phyloP scores from a whole-genome alignment of 1,140 invertebrate species.

The Asobara japonica region DNA sequence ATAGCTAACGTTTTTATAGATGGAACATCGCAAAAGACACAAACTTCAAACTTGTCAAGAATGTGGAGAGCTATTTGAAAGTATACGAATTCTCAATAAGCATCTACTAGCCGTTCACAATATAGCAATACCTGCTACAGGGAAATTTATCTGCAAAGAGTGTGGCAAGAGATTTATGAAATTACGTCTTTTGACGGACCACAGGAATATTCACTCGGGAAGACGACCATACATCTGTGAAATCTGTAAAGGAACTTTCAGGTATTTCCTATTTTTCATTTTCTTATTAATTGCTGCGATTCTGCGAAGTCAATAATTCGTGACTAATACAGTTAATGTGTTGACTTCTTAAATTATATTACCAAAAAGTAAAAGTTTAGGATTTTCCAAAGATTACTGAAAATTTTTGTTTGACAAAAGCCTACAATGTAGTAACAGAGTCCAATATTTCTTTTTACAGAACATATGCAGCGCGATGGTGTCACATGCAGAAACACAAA shows the following conservation, averaged over 20 bases:
- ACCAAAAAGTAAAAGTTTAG: too few species aligned
- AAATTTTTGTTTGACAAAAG: too few species aligned
- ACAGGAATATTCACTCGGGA: conserved; percentile 66
- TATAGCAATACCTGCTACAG: neutral
- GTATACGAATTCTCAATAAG: neutral
- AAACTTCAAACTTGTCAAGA: conserved; percentile 20
- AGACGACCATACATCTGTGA: conserved; percentile 66
- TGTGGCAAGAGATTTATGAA: conserved; percentile 30
- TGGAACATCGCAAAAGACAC: conserved; percentile 10
- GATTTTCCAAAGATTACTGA: neutral
- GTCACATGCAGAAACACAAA: conserved; percentile 16
- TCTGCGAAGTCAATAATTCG: too few species aligned
- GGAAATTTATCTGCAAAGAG: conserved; percentile 2
- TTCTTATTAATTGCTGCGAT: neutral
- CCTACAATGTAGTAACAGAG: too few species aligned
- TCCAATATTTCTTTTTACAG: too few species aligned
- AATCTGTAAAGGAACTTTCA: conserved; percentile 67
- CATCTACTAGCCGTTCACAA: conserved; percentile 23
- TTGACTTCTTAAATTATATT: too few species aligned
- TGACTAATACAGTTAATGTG: too few species aligned
- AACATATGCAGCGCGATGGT: conserved; percentile 22
- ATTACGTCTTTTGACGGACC: conserved; percentile 15
- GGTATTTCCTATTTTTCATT: conserved; percentile 6
- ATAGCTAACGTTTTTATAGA: neutral
- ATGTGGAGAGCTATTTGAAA: conserved; percentile 28